Evolutionary conservation across 2,888 invertebrate genomes (phyloP).

Genomic region (Leucozona laternaria): DNA sequence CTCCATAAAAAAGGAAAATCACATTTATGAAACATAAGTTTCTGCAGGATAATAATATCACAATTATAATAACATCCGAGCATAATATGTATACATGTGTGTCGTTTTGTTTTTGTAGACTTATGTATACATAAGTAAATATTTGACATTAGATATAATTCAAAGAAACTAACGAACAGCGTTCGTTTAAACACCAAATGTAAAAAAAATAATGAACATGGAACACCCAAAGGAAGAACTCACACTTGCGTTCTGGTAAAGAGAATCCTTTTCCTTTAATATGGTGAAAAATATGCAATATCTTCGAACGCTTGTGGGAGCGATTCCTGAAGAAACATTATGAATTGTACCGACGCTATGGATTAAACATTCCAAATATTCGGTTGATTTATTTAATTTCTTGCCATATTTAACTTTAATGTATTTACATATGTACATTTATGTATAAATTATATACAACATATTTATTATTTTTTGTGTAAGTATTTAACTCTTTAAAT

Average conservation of each 20-base stretch:
- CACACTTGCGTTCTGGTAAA: conserved; percentile 30
- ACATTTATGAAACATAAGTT: conserved; percentile 22
- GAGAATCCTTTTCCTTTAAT: conserved; percentile 3
- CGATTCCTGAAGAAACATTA: not conserved
- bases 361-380: not conserved
- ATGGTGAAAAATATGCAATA: conserved; percentile 6
- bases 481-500: conserved; percentile 24
- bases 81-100: conserved; percentile 13
- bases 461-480: not conserved
- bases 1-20: not conserved
- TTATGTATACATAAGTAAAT: conserved; percentile 50
- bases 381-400: not conserved
- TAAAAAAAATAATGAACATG: conserved; percentile 13
- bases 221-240: conserved; percentile 15
- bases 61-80: conserved; percentile 29
- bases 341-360: not conserved
- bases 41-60: conserved; percentile 17
- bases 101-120: conserved; percentile 12
- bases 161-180: conserved; percentile 38
- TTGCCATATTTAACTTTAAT: not conserved
- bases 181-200: conserved; percentile 23
- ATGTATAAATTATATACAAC: not conserved
- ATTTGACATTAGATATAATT: conserved; percentile 57
- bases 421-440: not conserved
- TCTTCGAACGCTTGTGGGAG: not conserved